Evolutionary conservation across 2,113 vertebrate species (phyloP).

Genomic region (Odontophorus gujanensis): DNA sequence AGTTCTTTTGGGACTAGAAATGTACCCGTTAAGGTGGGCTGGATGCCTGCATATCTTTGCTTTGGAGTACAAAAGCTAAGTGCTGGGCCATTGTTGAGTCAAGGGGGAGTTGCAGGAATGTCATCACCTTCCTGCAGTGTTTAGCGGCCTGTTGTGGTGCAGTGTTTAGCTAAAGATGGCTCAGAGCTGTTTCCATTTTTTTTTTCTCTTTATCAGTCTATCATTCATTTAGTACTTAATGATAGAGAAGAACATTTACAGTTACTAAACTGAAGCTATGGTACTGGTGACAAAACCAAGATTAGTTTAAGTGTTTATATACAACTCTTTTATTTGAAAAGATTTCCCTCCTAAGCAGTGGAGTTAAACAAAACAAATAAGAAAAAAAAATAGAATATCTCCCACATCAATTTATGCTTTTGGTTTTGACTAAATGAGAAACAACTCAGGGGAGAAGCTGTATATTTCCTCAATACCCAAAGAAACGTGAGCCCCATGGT

Average conservation of each 20-base stretch:
- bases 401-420: background rate
- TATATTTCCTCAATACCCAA: background rate
- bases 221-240: background rate
- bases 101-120: too few relatives aligned
- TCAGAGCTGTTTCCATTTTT: background rate
- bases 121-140: background rate
- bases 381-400: background rate
- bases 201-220: background rate
- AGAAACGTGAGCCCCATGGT: background rate
- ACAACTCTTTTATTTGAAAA: background rate
- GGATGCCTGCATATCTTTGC: background rate
- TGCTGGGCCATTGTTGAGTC: background rate
- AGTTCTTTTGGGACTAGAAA: background rate
- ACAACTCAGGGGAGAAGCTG: background rate
- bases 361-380: background rate
- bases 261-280: background rate
- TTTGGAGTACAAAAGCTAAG: background rate
- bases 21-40: background rate
- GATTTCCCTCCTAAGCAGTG: background rate
- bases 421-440: background rate
- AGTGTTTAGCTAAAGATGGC: background rate
- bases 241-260: background rate
- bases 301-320: background rate
- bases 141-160: background rate
- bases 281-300: background rate